These are phyloP conservation scores for Rhamphomyia laevipes DNA, from an alignment of 2,888 invertebrate genomes.

Conservation along the genomic window DNA sequence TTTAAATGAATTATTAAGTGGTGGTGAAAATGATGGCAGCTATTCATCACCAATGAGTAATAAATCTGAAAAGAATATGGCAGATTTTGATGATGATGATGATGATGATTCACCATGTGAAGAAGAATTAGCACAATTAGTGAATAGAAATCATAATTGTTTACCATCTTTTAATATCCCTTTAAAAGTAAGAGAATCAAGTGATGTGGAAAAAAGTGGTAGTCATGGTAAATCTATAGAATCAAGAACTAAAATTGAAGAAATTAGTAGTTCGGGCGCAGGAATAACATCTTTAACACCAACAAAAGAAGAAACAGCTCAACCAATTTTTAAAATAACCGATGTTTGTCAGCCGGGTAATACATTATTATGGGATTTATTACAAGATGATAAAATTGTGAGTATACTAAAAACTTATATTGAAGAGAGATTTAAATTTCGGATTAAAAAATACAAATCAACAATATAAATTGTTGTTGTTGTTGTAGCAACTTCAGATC, in stretches of 20 bases:
- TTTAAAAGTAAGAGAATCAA: slow-evolving; percentile 6
- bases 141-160: slow-evolving; percentile 47
- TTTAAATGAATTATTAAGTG: slow-evolving; percentile 39
- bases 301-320: slow-evolving; percentile 14
- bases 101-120: slow-evolving; percentile 82
- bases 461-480: background rate
- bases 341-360: slow-evolving; percentile 85
- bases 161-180: slow-evolving; percentile 21
- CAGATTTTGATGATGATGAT: slow-evolving; percentile 75
- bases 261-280: slow-evolving; percentile 25
- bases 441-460: background rate
- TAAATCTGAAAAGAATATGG: slow-evolving; percentile 89
- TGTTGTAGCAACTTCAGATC: too few relatives aligned
- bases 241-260: slow-evolving; percentile 27
- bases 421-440: too few relatives aligned
- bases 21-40: slow-evolving; percentile 69
- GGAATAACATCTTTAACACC: slow-evolving; percentile 12
- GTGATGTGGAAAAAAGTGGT: background rate
- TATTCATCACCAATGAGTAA: slow-evolving; percentile 88
- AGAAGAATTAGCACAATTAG: slow-evolving; percentile 66
- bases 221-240: slow-evolving; percentile 17
- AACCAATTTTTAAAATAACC: slow-evolving; percentile 32
- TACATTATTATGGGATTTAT: slow-evolving; percentile 85
- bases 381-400: slow-evolving; percentile 84
- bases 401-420: too few relatives aligned